Conservation (phyloP, 2,797 vertebrate genomes). For the Sparus aurata region DNA sequence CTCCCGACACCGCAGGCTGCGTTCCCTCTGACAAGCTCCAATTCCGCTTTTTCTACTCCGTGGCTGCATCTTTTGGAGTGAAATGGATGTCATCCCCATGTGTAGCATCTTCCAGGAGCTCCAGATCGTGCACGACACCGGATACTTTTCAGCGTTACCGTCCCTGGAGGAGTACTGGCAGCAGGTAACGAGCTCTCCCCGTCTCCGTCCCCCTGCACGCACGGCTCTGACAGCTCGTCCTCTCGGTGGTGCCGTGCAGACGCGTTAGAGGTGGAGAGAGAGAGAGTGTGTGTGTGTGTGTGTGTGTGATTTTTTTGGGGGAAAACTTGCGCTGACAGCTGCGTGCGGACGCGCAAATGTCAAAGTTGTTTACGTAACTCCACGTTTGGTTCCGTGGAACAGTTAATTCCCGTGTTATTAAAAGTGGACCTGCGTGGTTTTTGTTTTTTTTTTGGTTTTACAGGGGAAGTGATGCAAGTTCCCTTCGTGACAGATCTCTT, state of each 20-base stretch:
- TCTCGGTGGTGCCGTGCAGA: too few relatives aligned
- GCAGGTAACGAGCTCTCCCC: slow-evolving; percentile 88
- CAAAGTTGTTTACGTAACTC: slow-evolving; percentile 41
- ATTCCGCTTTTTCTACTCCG: slow-evolving; percentile 48
- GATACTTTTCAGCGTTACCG: slow-evolving; percentile 96
- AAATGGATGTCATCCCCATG: slow-evolving; percentile 99
- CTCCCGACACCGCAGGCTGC: slow-evolving; percentile 18
- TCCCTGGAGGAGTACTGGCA: slow-evolving; percentile 99
- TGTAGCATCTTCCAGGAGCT: slow-evolving; percentile 99
- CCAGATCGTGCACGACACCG: slow-evolving; percentile 97
- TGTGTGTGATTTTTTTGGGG: slow-evolving; percentile 27
- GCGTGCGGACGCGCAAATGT: slow-evolving; percentile 31
- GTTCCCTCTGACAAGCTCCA: slow-evolving; percentile 19
- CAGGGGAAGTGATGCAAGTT: slow-evolving; percentile 66
- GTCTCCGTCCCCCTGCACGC: neutral
- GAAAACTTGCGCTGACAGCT: slow-evolving; percentile 64
- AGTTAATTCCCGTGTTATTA: neutral
- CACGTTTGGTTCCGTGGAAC: slow-evolving; percentile 16
- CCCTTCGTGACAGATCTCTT: slow-evolving; percentile 12
- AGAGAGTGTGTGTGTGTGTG: too few relatives aligned
- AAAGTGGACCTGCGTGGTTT: slow-evolving; percentile 12
- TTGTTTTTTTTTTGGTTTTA: too few relatives aligned
- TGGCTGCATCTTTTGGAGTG: slow-evolving; percentile 59
- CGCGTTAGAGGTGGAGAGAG: too few relatives aligned
- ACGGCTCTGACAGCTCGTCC: slow-evolving; percentile 23